These are phyloP conservation scores for Coryphaenoides rupestris DNA, from an alignment of 2,113 vertebrate species.

Conservation along the genomic window DNA sequence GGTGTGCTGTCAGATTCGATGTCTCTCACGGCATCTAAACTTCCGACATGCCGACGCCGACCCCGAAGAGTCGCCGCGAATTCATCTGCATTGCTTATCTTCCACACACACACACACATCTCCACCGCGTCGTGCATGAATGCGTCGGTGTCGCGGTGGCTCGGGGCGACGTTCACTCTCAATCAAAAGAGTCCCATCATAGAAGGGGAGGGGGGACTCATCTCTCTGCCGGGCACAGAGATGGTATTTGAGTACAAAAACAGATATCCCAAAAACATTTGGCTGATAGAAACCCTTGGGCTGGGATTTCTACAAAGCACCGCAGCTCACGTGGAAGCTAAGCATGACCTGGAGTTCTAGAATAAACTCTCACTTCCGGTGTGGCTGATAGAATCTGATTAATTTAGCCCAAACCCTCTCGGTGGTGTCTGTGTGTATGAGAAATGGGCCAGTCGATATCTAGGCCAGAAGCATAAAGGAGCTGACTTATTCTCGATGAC, in stretches of 20 bases:
- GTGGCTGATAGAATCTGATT: slow-evolving; percentile 41
- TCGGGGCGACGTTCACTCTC: slow-evolving; percentile 22
- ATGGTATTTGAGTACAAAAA: slow-evolving; percentile 6
- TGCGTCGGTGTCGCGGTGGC: slow-evolving; percentile 29
- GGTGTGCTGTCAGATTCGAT: slow-evolving; percentile 5
- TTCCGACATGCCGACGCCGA: slow-evolving; percentile 7
- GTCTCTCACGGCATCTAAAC: slow-evolving; percentile 17
- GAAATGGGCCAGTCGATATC: too few species aligned
- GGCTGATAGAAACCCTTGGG: too few species aligned
- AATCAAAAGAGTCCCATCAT: slow-evolving; percentile 17
- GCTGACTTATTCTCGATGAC: too few species aligned
- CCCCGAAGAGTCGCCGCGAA: slow-evolving; percentile 33
- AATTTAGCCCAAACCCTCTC: slow-evolving; percentile 21
- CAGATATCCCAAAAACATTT: not conserved
- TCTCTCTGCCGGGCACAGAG: slow-evolving; percentile 14
- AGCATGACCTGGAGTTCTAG: not conserved
- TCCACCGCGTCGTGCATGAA: slow-evolving; percentile 26
- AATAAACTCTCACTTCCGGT: slow-evolving; percentile 36
- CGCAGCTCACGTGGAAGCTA: too few species aligned
- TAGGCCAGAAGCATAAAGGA: too few species aligned
- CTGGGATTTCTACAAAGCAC: too few species aligned
- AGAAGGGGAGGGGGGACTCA: too few species aligned
- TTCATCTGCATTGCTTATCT: slow-evolving; percentile 56
- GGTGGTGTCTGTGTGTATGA: slow-evolving; percentile 18
- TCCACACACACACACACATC: slow-evolving; percentile 28